These are phyloP conservation scores for Hycleus cichorii DNA, from an alignment of 1,140 invertebrate species.

Conservation along the genomic window DNA sequence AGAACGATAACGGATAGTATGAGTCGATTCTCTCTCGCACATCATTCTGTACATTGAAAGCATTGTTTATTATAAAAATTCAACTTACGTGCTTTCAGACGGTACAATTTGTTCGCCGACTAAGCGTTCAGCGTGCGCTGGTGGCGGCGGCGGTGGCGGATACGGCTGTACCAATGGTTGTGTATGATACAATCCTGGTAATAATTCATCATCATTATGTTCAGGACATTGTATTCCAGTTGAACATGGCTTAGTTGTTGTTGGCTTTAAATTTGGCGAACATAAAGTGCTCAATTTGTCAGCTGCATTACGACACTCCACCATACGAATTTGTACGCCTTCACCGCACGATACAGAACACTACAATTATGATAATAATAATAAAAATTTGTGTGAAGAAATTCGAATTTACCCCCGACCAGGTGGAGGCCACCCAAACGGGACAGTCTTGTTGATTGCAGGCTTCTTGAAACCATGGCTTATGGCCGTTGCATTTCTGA, in stretches of 20 bases:
- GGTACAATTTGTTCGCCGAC: conserved; percentile 61
- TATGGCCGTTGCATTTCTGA: conserved; percentile 64
- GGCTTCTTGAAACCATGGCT: conserved; percentile 67
- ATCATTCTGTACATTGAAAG: too few relatives aligned
- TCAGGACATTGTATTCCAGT: conserved; percentile 57
- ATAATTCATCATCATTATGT: conserved; percentile 32
- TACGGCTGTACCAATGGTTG: conserved; percentile 63
- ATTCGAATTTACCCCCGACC: conserved; percentile 70
- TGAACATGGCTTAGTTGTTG: conserved; percentile 54
- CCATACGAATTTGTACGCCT: conserved; percentile 70
- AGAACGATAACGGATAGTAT: too few relatives aligned
- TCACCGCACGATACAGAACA: conserved; percentile 82
- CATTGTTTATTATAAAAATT: background rate
- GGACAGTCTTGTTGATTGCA: conserved; percentile 80
- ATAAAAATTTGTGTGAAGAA: background rate
- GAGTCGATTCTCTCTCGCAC: too few relatives aligned
- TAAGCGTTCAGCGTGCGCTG: conserved; percentile 56
- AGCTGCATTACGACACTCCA: conserved; percentile 61
- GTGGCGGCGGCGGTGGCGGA: conserved; percentile 50
- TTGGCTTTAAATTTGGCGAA: conserved; percentile 49
- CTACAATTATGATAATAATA: conserved; percentile 42
- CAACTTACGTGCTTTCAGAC: conserved; percentile 65
- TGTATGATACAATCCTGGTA: conserved; percentile 49
- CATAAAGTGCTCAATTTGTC: conserved; percentile 44
- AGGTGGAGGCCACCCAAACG: conserved; percentile 72